A percentile compares a stretch with the other conserved stretches of the same genome.
Evolutionary conservation across 92 coral and sea anemone genomes (phyloP).

Genomic region (Phymanthus crucifer): DNA sequence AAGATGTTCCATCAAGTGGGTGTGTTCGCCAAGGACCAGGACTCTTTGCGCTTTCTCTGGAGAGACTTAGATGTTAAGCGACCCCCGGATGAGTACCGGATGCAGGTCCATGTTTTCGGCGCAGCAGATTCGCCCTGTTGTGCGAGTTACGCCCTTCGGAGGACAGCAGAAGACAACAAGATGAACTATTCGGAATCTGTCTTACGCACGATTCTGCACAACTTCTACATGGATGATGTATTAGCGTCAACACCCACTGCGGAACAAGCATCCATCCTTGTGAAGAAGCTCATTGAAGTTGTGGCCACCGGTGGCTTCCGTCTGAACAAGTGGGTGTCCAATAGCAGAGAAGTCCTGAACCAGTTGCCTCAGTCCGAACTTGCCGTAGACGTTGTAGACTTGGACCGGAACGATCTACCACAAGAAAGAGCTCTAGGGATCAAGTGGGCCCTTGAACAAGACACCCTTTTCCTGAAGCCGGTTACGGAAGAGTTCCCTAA

Average conservation of each 20-base stretch:
- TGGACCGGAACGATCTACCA: not conserved
- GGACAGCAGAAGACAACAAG: conserved; percentile 26
- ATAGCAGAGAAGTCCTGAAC: conserved; percentile 16
- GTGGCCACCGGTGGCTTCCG: conserved; percentile 21
- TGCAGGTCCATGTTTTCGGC: conserved; percentile 39
- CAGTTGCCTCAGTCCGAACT: conserved; percentile 23
- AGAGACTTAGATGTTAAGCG: too few species aligned
- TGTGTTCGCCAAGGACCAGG: conserved; percentile 37
- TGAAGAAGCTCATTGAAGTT: conserved; percentile 8
- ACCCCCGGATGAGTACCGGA: conserved; percentile 36
- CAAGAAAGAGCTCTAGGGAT: conserved; percentile 5
- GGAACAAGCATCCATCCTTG: conserved; percentile 13
- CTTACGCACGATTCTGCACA: conserved; percentile 10
- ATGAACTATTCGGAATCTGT: conserved; percentile 13
- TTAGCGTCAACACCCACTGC: conserved; percentile 23
- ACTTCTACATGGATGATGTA: conserved; percentile 42
- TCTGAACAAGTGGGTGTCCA: conserved; percentile 45
- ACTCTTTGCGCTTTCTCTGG: conserved; percentile 62
- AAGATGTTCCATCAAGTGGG: conserved; percentile 61
- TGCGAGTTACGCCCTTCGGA: conserved; percentile 25
- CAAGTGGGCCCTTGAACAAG: conserved; percentile 6
- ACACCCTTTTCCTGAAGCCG: conserved; percentile 10
- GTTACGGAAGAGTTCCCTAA: conserved; percentile 9
- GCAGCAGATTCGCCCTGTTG: conserved; percentile 44
- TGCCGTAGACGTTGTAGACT: conserved; percentile 23